Evolutionary conservation across 2,888 invertebrate genomes (phyloP).

Genomic region (Penaeus monodon): DNA sequence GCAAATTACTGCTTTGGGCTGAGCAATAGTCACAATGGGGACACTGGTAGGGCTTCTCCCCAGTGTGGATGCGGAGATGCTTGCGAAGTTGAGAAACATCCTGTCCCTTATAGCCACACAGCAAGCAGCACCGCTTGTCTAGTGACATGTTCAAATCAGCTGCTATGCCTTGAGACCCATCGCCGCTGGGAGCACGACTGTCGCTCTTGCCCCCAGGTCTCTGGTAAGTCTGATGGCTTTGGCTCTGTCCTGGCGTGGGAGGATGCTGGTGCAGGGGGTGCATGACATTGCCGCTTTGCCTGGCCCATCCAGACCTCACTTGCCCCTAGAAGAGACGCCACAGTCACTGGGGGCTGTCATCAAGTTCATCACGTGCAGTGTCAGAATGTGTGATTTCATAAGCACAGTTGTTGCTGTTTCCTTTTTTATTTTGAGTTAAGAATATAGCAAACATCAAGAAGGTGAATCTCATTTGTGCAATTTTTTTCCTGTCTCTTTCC

Average conservation of each 20-base stretch:
- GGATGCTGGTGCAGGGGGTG: slow-evolving; percentile 11
- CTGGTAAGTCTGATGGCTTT: background rate
- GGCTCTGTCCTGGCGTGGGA: background rate
- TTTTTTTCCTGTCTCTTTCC: too few relatives aligned
- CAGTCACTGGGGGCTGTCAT: slow-evolving; percentile 24
- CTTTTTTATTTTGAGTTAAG: too few relatives aligned
- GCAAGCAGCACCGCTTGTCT: slow-evolving; percentile 35
- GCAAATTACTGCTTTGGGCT: slow-evolving; percentile 47
- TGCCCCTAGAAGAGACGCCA: slow-evolving; percentile 51
- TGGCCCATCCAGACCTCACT: slow-evolving; percentile 28
- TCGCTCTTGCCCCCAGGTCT: slow-evolving; percentile 11
- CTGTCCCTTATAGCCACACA: slow-evolving; percentile 47
- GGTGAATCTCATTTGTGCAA: too few relatives aligned
- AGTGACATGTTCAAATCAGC: background rate
- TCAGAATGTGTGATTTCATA: too few relatives aligned
- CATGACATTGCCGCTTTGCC: slow-evolving; percentile 8
- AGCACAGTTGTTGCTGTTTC: background rate
- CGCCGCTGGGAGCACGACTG: background rate
- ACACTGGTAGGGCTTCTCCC: slow-evolving; percentile 47
- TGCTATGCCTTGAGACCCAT: background rate
- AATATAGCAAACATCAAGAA: too few relatives aligned
- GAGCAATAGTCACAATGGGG: slow-evolving; percentile 41
- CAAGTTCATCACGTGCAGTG: too few relatives aligned
- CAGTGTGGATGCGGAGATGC: slow-evolving; percentile 49
- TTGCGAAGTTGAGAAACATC: slow-evolving; percentile 45